Conservation (phyloP, 1,140 invertebrate genomes). For the Dendrolimus punctatus region DNA sequence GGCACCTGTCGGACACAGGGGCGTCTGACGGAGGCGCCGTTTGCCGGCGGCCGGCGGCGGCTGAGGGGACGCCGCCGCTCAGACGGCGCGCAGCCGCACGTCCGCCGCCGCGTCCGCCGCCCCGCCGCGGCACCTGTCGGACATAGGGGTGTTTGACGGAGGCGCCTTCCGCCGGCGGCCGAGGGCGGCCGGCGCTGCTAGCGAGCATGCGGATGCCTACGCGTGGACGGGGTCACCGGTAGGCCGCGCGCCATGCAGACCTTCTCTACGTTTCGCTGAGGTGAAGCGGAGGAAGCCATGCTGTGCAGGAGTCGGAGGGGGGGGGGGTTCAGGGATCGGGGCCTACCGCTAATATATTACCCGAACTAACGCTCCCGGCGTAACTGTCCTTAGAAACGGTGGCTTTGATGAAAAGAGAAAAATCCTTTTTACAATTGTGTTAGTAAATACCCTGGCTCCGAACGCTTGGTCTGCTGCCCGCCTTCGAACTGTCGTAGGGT, state of each 20-base stretch:
- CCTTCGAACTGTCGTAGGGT: too few relatives aligned
- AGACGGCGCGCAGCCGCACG: too few relatives aligned
- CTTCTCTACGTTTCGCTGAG: background rate
- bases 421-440: conserved; percentile 13
- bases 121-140: too few relatives aligned
- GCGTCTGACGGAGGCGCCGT: too few relatives aligned
- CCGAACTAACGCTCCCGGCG: conserved; percentile 10
- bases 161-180: too few relatives aligned
- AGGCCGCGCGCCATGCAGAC: background rate
- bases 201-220: background rate
- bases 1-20: too few relatives aligned
- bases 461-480: too few relatives aligned
- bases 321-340: conserved; percentile 4
- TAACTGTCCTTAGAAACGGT: conserved; percentile 48
- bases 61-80: too few relatives aligned
- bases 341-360: conserved; percentile 16
- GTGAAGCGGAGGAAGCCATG: conserved; percentile 18
- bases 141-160: too few relatives aligned
- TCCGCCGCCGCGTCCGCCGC: too few relatives aligned
- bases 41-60: background rate
- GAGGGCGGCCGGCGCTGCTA: background rate
- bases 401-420: conserved; percentile 49
- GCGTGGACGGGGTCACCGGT: too few relatives aligned
- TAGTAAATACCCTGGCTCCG: too few relatives aligned
- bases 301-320: conserved; percentile 8